phyloP scores from a whole-genome alignment of 2,797 vertebrate genomes.

The Sphenopsis melanotis region DNA sequence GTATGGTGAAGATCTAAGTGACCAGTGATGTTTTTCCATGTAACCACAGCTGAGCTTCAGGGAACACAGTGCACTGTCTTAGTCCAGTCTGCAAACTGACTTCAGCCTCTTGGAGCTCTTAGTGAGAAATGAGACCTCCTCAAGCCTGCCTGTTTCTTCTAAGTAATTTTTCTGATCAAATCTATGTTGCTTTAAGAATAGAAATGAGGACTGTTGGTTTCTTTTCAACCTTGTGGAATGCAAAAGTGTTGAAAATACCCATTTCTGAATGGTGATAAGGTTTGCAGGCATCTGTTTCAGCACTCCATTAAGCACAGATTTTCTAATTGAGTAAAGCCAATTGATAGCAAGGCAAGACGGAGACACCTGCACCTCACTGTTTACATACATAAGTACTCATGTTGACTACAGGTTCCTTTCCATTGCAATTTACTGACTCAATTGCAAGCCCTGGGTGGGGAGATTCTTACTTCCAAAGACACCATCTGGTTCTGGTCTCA shows the following conservation, averaged over 20 bases:
- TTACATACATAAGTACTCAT: neutral
- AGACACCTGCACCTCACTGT: neutral
- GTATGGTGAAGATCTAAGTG: neutral
- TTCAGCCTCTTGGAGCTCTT: neutral
- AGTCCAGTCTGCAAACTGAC: neutral
- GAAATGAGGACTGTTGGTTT: neutral
- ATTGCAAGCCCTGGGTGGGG: neutral
- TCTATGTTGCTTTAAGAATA: neutral
- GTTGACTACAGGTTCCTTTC: neutral
- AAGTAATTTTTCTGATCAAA: neutral
- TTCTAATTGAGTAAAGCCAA: neutral
- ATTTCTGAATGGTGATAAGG: neutral
- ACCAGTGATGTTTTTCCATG: rapidly evolving
- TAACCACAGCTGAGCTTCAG: neutral
- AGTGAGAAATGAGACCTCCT: neutral
- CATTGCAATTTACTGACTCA: neutral
- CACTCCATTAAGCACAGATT: neutral
- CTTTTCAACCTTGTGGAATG: neutral
- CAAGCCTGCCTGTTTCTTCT: neutral
- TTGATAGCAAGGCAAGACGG: neutral
- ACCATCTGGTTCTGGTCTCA: neutral
- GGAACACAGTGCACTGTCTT: neutral
- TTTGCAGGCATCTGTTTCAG: neutral
- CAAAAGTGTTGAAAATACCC: neutral
- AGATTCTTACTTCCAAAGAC: neutral